Base-by-base conservation (phyloP, 2,113 vertebrate species). In the Lipophrys pholis region DNA sequence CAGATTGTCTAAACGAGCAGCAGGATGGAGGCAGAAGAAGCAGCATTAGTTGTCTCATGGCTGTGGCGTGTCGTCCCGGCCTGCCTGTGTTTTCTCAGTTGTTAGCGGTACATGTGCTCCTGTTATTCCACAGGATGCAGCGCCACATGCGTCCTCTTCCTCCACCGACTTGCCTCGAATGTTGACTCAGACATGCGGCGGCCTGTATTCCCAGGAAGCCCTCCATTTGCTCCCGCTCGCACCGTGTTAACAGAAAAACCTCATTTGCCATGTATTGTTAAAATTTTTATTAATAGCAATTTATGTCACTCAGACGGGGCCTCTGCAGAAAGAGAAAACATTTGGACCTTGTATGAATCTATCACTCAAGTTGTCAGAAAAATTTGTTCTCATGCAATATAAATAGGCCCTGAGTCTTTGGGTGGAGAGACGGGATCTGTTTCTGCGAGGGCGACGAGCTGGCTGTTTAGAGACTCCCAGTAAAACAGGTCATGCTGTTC, bases 361-460 rank as follows among this genome's bases (percentile, higher is more conserved):
- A 95, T 96, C 94, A 96, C 94, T 94, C 94, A 95, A 94, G 86
- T 95, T 96, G 95, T 96, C 95, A 94, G 93, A 95, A 96, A 96
- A 94, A 94, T 94, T 95, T 96, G 94, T 96, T 96, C 94, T 96
- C 95, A 96, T 96, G 90, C 94, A 96, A 95, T 95, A 95, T 96
- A 92, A 94, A 96, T 96, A 91, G 93, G 91, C 89, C 84, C 70
- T 70, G 91, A 90, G 93, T 94, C 92, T 92, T 92, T 78, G 81
- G 92, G 92, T 87, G 82, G 92, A 92, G 89, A 89, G 82, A 87
- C 86, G 91, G 90, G 93, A 95, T 94, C 92, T 89, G 91, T 94
- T 94, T 94, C 94, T 93, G 90, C 73, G 85, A 92, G 93, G 92
- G 90, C 58, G 91, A 94, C 88, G 83, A 88, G 90, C 90, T 70